Evolutionary conservation across 1,140 invertebrate genomes (phyloP).

Genomic region (Pogonus chalceus): DNA sequence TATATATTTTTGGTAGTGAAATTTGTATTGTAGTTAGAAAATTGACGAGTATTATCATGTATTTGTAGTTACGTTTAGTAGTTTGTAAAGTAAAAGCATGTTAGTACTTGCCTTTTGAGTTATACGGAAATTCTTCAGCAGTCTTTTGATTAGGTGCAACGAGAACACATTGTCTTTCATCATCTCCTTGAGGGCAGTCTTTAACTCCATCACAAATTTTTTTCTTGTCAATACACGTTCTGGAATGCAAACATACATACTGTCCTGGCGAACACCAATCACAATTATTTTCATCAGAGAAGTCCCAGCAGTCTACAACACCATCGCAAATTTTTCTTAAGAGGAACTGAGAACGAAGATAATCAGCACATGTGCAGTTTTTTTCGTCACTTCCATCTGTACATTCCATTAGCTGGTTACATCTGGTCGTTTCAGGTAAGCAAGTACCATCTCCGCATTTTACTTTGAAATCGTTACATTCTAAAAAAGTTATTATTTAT

Average conservation of each 20-base stretch:
- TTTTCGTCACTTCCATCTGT: slow-evolving; percentile 58
- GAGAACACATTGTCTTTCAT: slow-evolving; percentile 64
- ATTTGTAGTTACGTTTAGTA: not conserved
- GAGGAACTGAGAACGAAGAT: slow-evolving; percentile 54
- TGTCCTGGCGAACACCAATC: slow-evolving; percentile 65
- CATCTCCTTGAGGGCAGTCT: slow-evolving; percentile 72
- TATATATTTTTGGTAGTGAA: slow-evolving; percentile 6
- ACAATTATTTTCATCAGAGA: slow-evolving; percentile 67
- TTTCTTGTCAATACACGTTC: slow-evolving; percentile 52
- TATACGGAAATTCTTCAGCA: slow-evolving; percentile 46
- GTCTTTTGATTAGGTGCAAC: slow-evolving; percentile 38
- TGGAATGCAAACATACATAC: slow-evolving; percentile 63
- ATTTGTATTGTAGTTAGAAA: slow-evolving; percentile 1
- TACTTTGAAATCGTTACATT: slow-evolving; percentile 42
- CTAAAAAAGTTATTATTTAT: slow-evolving; percentile 15
- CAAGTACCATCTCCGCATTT: slow-evolving; percentile 56
- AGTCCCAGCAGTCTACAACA: slow-evolving; percentile 68
- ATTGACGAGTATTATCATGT: not conserved
- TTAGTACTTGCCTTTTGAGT: slow-evolving; percentile 41
- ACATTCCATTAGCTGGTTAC: slow-evolving; percentile 68
- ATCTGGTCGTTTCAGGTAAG: slow-evolving; percentile 52
- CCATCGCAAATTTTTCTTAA: slow-evolving; percentile 73
- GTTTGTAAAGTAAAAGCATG: not conserved
- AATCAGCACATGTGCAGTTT: slow-evolving; percentile 67
- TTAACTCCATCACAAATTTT: slow-evolving; percentile 62